These are phyloP conservation scores for Paragorgia papillata DNA, from an alignment of 92 coral and sea anemone species.

Conservation along the genomic window DNA sequence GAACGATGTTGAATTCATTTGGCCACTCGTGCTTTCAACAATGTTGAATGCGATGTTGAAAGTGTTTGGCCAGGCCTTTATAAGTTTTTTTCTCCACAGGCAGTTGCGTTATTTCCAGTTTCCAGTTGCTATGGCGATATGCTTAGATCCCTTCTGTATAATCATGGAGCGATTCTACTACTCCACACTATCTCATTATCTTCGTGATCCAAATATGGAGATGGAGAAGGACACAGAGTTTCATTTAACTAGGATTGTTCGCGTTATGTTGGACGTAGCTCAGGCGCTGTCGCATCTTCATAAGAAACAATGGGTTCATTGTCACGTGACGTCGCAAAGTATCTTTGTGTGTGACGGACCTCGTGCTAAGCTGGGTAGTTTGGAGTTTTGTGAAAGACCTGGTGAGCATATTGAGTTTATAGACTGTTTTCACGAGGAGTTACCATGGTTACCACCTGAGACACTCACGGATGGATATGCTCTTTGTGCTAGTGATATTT, in stretches of 20 bases:
- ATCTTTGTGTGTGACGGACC: slow-evolving; percentile 47
- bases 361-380: slow-evolving; percentile 38
- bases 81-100: no score
- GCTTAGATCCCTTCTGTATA: slow-evolving; percentile 68
- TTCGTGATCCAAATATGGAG: slow-evolving; percentile 61
- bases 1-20: no score
- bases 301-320: slow-evolving; percentile 63
- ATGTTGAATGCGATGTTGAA: no score
- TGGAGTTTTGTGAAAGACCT: slow-evolving; percentile 37
- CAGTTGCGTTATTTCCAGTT: slow-evolving; percentile 79
- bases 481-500: slow-evolving; percentile 26
- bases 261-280: slow-evolving; percentile 66
- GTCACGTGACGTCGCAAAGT: slow-evolving; percentile 78
- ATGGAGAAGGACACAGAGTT: slow-evolving; percentile 43
- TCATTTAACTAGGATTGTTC: slow-evolving; percentile 54
- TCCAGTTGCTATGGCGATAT: slow-evolving; percentile 76
- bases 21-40: no score
- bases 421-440: slow-evolving; percentile 33
- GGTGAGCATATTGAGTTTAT: slow-evolving; percentile 7
- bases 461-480: background rate
- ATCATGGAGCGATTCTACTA: slow-evolving; percentile 75
- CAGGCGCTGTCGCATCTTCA: slow-evolving; percentile 80
- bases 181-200: slow-evolving; percentile 64
- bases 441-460: slow-evolving; percentile 42
- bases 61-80: no score